phyloP scores from a whole-genome alignment of 2,888 invertebrate genomes.

The Drosophila yooni region DNA sequence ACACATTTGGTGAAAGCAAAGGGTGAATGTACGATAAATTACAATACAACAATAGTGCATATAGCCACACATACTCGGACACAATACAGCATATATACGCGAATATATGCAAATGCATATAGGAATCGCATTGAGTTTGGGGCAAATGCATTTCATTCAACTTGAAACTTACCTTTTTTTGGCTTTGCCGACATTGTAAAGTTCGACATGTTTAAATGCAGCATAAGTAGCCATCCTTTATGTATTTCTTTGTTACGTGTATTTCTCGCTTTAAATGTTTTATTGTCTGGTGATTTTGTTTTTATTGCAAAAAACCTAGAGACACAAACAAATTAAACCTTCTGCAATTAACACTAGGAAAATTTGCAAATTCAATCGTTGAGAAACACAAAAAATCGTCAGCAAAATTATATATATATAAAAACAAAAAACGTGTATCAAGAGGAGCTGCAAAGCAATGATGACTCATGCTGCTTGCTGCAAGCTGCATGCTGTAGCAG shows the following conservation, averaged over 20 bases:
- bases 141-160: conserved; percentile 3
- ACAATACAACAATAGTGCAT: conserved; percentile 26
- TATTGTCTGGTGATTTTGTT: conserved; percentile 35
- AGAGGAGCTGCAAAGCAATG: conserved; percentile 32
- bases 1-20: conserved; percentile 30
- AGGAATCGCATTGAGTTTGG: conserved; percentile 5
- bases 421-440: conserved; percentile 19
- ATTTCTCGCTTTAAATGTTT: conserved; percentile 12
- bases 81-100: conserved; percentile 5
- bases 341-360: conserved; percentile 10
- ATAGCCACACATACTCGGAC: conserved; percentile 1
- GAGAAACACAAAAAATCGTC: conserved; percentile 4
- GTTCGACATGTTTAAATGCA: conserved; percentile 96
- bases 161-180: conserved; percentile 91
- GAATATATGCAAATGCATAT: conserved; percentile 8
- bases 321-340: conserved; percentile 32
- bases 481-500: conserved; percentile 34
- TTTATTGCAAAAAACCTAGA: conserved; percentile 54
- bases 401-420: conserved; percentile 11
- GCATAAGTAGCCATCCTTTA: conserved; percentile 93
- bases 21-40: conserved; percentile 74
- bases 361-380: conserved; percentile 46
- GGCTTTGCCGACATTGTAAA: conserved; percentile 96
- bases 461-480: conserved; percentile 47
- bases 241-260: conserved; percentile 28